phyloP scores from a whole-genome alignment of 2,888 invertebrate species.

The Drosophila anomelani region DNA sequence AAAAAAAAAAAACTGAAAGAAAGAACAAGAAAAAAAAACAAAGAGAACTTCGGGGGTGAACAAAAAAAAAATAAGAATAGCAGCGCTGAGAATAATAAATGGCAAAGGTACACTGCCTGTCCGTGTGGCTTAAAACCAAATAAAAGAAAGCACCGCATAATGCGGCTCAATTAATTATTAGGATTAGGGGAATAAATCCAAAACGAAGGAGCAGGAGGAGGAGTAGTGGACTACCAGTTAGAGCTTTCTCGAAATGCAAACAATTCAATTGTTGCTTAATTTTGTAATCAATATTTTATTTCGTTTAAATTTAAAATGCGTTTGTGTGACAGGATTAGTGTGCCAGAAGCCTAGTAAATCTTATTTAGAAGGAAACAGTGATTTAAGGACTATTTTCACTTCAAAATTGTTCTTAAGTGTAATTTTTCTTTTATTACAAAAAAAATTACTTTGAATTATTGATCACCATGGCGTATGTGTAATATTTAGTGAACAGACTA shows the following conservation, averaged over 20 bases:
- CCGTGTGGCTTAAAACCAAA: constrained; percentile 10
- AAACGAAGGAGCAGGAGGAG: neutral
- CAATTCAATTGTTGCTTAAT: neutral
- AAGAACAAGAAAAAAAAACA: neutral
- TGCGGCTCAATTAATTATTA: constrained; percentile 17
- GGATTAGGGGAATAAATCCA: constrained; percentile 12
- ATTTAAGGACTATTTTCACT: no score
- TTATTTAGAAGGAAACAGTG: no score
- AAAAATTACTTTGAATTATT: no score
- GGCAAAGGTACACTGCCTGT: constrained; percentile 1
- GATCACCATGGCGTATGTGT: neutral
- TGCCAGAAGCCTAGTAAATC: no score
- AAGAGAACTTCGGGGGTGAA: neutral
- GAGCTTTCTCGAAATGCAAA: neutral
- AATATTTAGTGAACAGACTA: neutral
- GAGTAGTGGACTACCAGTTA: neutral
- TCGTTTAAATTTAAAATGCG: neutral
- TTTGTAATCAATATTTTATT: neutral
- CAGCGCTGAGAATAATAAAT: constrained; percentile 4
- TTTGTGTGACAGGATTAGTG: no score
- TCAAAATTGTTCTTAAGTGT: no score
- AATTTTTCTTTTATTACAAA: neutral
- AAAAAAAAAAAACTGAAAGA: neutral
- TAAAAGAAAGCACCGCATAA: constrained; percentile 14
- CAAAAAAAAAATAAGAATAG: constrained; percentile 1